Base-by-base conservation (phyloP, 2,797 vertebrate species). In the Saxicola maurus region DNA sequence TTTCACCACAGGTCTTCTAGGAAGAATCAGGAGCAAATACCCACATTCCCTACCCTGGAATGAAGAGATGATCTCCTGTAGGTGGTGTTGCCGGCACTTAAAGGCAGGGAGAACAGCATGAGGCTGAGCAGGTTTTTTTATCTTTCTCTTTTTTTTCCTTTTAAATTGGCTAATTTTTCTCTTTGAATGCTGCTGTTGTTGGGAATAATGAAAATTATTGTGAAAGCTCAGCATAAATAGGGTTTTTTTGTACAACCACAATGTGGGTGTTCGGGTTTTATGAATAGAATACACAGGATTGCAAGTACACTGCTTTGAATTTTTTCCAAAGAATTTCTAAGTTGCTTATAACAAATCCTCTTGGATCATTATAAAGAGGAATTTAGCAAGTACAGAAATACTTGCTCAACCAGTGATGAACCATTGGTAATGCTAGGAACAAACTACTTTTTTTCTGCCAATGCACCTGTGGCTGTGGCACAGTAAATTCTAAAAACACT, bases 161-260 rank as follows among this genome's bases (percentile, higher is more conserved):
- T 60, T 56, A 37, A 79, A 83, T 74, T 64, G 35, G 46, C 45
- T 53, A 38, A 12, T 75, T 87, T 87, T 90, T 78, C 28, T 79
- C 55, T 45, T 75, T 66, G 33, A 78, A 75, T 56, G n/a, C 21
- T 42, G 11, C 14, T 66, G 18, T 56, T 81, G 30, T 65, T 66
- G 19, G 11, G 45, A 75, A 49, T 73, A 87, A 49, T 52, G 46
- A 49, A 64, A 82, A 79, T 76, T 79, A 55, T 48, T 72, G n/a
- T 89, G 59, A 86, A 88, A 86, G 60, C 42, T 84, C 55, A 67
- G 43, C 43, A 24, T 76, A 80, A 76, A 57, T 82, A 42, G n/a
- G 10, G 51, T 67, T 90, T 69, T 92, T 53, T 67, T 82, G 31
- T 30, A 38, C 10, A 61, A 27, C 13, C 12, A 59, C n/a, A 53